Evolutionary conservation across 2,797 vertebrate species (phyloP), one percentile per base, ranked within the genome.

Genomic region (Malacoctenus gilli): DNA sequence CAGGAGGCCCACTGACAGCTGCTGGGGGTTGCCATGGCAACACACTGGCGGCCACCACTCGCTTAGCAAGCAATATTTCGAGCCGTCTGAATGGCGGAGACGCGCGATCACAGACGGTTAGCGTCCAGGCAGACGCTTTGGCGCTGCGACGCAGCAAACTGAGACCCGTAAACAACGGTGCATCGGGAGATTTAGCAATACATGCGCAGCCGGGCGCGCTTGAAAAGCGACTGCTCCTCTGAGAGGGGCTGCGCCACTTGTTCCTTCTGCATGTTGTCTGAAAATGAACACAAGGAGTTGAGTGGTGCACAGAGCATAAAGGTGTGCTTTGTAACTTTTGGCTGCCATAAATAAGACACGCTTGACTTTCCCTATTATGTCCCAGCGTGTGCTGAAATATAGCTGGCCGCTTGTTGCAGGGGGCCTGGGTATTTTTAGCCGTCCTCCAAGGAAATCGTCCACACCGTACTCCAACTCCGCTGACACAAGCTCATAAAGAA

Each of bases 1-100:
- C 63, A 89, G 86, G 58, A 80, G 91, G 82, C 86, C 35, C 89
- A 83, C 88, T 94, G 93, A 93, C 92, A 93, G 92, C 52, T 87
- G 83, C 86, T 58, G 73, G 28, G 25, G 3, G 90, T 96, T 89
- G 86, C 90, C 62, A 56, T 85, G 88, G 91, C 84, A 93, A 95
- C 81, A 43, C 41, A 56, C 15, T 57, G 73, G 63, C 82, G 68
- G 72, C 69, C 74, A 69, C 25, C 4, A 9, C 75, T 74, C 53
- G 31, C 79, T 87, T 79, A 82, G 74, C 76, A 74, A 83, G 83
- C 84, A 82, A 63, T 77, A 86, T 76, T 82, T 59, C 68, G 49
- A 42, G 5, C 25, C 25, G 36, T 69, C 65, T 75, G 75, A 73
- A 71, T 75, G 59, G 59, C 42, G 60, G 62, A 41, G 56, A 59